phyloP scores from a whole-genome alignment of 2,113 vertebrate species.

The Artemisiospiza belli region DNA sequence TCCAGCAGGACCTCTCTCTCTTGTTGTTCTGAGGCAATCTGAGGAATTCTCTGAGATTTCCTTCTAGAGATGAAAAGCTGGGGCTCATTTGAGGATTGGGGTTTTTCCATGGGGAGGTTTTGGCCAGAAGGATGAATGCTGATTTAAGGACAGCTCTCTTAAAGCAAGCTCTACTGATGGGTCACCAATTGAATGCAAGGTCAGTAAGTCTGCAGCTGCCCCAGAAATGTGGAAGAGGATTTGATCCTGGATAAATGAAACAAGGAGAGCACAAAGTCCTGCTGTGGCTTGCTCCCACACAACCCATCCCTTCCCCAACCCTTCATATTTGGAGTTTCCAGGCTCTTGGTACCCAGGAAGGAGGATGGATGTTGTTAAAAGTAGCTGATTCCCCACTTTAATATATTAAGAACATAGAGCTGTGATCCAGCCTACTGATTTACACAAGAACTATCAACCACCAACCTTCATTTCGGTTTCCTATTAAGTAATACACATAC shows the following conservation, averaged over 20 bases:
- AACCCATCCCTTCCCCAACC: background rate
- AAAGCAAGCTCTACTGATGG: background rate
- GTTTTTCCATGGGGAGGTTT: background rate
- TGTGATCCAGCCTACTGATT: background rate
- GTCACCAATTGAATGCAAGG: background rate
- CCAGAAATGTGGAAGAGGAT: background rate
- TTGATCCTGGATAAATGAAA: background rate
- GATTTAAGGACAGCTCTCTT: background rate
- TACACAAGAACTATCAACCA: background rate
- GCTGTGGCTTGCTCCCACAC: background rate
- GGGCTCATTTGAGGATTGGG: background rate
- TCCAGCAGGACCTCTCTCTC: background rate
- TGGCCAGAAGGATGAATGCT: background rate
- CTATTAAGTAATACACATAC: background rate
- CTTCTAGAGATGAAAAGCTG: conserved; percentile 6
- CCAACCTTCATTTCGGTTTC: background rate
- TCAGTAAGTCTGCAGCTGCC: background rate
- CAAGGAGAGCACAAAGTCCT: background rate
- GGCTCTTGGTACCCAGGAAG: background rate
- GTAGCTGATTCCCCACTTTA: background rate
- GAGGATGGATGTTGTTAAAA: background rate
- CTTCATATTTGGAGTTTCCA: background rate
- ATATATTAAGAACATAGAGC: background rate
- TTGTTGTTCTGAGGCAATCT: background rate
- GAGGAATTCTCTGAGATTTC: background rate